phyloP scores from a whole-genome alignment of 1,140 invertebrate species.

The Caligus rogercresseyi region DNA sequence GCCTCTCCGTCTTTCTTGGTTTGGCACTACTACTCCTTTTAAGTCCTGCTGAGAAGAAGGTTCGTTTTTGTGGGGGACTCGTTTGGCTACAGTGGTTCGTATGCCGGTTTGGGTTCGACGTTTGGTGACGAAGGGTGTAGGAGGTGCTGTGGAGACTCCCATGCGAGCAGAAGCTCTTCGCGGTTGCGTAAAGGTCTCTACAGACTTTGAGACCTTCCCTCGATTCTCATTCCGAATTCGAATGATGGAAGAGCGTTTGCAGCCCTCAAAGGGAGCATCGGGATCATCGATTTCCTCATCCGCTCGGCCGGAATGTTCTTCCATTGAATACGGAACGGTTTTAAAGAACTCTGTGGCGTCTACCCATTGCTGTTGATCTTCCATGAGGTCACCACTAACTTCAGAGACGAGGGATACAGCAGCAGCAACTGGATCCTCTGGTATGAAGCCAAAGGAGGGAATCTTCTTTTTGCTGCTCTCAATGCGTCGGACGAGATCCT shows the following conservation, averaged over 20 bases:
- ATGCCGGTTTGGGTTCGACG: slow-evolving; percentile 17
- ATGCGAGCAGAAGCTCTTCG: slow-evolving; percentile 9
- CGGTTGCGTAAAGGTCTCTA: slow-evolving; percentile 8
- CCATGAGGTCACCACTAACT: neutral
- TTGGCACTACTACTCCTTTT: neutral
- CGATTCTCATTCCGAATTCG: slow-evolving; percentile 13
- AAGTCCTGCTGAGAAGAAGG: too few species aligned
- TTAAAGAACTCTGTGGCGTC: slow-evolving; percentile 18
- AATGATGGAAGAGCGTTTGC: slow-evolving; percentile 16
- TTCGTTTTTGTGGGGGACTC: neutral
- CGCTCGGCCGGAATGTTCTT: too few species aligned
- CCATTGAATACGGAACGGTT: neutral
- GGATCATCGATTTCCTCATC: neutral
- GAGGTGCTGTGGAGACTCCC: neutral
- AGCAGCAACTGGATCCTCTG: neutral
- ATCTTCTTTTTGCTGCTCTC: neutral
- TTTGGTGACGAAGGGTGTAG: neutral
- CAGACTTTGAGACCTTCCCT: slow-evolving; percentile 9
- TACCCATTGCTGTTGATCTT: neutral
- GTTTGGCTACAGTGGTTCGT: neutral
- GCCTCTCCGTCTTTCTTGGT: too few species aligned
- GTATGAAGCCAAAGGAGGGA: neutral
- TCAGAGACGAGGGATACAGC: too few species aligned
- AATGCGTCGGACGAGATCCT: slow-evolving; percentile 4
- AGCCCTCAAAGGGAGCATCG: neutral